Conservation (phyloP, 2,888 invertebrate genomes). For the Hemicrepidius hirtus region DNA sequence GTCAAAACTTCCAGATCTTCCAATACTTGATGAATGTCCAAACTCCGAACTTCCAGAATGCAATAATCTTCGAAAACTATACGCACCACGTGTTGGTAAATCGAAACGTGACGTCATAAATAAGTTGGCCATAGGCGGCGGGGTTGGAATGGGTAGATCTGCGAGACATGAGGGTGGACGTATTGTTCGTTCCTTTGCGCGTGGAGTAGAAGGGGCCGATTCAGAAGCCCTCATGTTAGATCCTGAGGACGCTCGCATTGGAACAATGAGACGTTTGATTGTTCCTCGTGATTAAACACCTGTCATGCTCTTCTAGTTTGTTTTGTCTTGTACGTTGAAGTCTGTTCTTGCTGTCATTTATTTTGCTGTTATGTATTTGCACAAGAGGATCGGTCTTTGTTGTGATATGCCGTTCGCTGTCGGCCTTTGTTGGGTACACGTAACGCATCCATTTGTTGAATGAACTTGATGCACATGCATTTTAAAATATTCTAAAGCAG, state of each 20-base stretch:
- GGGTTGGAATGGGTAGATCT: conserved; percentile 69
- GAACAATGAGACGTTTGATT: conserved; percentile 52
- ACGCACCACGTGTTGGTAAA: conserved; percentile 64
- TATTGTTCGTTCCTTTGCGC: conserved; percentile 53
- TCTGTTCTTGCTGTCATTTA: conserved; percentile 28
- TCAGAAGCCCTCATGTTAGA: conserved; percentile 59
- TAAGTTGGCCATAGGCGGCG: conserved; percentile 71
- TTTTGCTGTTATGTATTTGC: conserved; percentile 33
- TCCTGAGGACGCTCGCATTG: conserved; percentile 29
- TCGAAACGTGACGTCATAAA: conserved; percentile 69
- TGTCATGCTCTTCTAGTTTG: conserved; percentile 47
- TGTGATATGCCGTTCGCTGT: conserved; percentile 23
- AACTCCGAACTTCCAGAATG: conserved; percentile 63
- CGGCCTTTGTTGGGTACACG: conserved; percentile 32
- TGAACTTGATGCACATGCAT: conserved; percentile 20
- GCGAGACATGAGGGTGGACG: conserved; percentile 63
- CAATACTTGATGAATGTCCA: conserved; percentile 24
- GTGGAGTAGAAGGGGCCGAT: conserved; percentile 52
- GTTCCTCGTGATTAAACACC: conserved; percentile 55
- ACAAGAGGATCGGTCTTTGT: conserved; percentile 32
- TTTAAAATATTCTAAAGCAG: background rate
- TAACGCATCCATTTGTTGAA: conserved; percentile 34
- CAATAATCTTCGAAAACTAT: conserved; percentile 65
- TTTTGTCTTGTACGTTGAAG: conserved; percentile 42
- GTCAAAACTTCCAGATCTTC: conserved; percentile 35